Evolutionary conservation across 2,113 vertebrate species (phyloP).

Genomic region (Fukomys damarensis): DNA sequence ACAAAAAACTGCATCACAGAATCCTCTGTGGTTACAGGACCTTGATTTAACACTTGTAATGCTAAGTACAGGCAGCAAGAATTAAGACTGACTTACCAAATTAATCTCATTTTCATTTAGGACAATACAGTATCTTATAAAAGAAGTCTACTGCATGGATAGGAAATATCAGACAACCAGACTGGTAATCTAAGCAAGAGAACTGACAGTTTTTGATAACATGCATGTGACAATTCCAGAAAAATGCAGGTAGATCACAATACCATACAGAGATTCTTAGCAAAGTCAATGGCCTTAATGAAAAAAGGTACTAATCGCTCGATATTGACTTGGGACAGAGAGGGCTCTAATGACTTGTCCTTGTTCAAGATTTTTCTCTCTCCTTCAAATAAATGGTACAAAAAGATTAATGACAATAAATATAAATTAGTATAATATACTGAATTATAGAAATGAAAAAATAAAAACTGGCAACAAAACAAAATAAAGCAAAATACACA

Average conservation of each 20-base stretch:
- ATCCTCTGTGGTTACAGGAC: neutral
- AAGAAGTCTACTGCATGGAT: neutral
- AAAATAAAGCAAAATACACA: conserved; percentile 27
- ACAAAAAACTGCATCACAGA: neutral
- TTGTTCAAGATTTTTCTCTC: conserved; percentile 47
- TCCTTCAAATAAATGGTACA: neutral
- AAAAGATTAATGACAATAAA: neutral
- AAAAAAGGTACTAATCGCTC: neutral
- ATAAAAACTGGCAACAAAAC: conserved; percentile 34
- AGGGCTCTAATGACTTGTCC: neutral
- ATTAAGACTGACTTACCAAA: conserved; percentile 39
- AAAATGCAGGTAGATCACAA: neutral
- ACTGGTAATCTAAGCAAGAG: conserved; percentile 39
- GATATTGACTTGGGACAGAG: neutral
- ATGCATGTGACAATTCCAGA: neutral
- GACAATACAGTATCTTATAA: conserved; percentile 20
- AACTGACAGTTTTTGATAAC: neutral
- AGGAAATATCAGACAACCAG: conserved; percentile 23
- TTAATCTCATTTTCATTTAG: conserved; percentile 54
- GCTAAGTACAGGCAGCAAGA: conserved; percentile 19
- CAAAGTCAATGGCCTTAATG: neutral
- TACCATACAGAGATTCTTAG: neutral
- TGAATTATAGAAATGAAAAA: conserved; percentile 44
- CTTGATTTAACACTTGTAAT: neutral
- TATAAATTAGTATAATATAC: neutral